phyloP scores from a whole-genome alignment of 1,140 invertebrate genomes.

The Temnothorax curvispinosus region DNA sequence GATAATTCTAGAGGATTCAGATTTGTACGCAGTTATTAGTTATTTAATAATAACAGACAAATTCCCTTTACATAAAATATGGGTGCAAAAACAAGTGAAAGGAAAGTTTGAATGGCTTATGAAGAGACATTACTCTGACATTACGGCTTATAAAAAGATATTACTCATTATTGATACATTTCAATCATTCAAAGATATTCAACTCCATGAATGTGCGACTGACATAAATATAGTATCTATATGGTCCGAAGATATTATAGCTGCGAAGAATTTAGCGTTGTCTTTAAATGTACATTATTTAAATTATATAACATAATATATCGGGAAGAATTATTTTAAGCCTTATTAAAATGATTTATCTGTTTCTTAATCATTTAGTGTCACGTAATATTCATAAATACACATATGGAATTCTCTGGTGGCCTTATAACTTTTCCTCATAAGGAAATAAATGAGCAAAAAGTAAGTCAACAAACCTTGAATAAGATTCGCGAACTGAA shows the following conservation, averaged over 20 bases:
- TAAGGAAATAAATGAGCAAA: background rate
- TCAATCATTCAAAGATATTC: background rate
- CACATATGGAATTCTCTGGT: background rate
- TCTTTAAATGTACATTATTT: conserved; percentile 8
- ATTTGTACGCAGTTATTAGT: background rate
- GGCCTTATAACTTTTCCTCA: background rate
- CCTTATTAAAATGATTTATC: background rate
- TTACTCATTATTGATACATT: background rate
- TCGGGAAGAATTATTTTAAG: background rate
- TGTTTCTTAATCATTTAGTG: background rate
- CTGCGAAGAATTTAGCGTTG: background rate
- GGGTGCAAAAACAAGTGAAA: background rate
- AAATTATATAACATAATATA: background rate
- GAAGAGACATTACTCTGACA: background rate
- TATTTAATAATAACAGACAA: background rate
- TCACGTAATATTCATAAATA: background rate
- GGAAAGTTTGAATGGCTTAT: background rate
- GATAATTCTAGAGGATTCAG: conserved; percentile 35
- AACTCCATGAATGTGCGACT: background rate
- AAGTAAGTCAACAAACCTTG: too few relatives aligned
- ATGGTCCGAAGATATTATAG: conserved; percentile 24
- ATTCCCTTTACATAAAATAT: background rate
- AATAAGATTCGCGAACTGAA: too few relatives aligned
- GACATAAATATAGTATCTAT: background rate
- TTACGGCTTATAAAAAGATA: too few relatives aligned